Base-by-base conservation (phyloP, 2,888 invertebrate species). In the Villa cingulata region DNA sequence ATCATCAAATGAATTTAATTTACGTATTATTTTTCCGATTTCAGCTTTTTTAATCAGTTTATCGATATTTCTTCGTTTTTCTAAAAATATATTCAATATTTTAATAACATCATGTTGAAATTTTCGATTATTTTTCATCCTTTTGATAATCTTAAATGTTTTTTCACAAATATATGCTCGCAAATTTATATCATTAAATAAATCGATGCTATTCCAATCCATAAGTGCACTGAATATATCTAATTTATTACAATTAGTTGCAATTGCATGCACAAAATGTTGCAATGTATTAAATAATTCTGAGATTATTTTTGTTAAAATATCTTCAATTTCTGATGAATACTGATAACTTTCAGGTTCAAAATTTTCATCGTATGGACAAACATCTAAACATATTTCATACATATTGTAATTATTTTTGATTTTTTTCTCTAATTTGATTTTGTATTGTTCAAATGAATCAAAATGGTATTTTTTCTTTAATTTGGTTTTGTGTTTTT, bases 141-240 rank as follows among this genome's bases (percentile, higher is more conserved):
- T 52, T 39, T 59, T 57, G 9, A 58, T 50, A 5, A 64, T 53
- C 12, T 49, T 29, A 47, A 57, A 63, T 1, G 60, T 55, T 46
- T 56, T 51, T n/a, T 54, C 57, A 2, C 63, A 64, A 34, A 64
- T 55, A 1, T 48, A 51, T 37, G 55, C 50, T 43, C 64, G 65
- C 7, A 65, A 53, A n/a, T 59, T 62, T 29, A 48, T 45, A 9
- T 54, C 49, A 5, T 53, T 54, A 4, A 51, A 55, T 2, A 61
- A 17, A 43, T 62, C 60, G 4, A 61, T 52, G 52, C 64, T 63
- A 6, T 59, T 60, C 65, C 64, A 64, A 42, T 59, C 54, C 50
- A 64, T 57, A 42, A 62, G 64, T 1, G 58, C 55, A 45, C 62
- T 57, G 12, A 62, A 52, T 39, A 60, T 60, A 0, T 64, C 58